Evolutionary conservation across 2,888 invertebrate species (phyloP).

Genomic region (Xestia rhomboidea): DNA sequence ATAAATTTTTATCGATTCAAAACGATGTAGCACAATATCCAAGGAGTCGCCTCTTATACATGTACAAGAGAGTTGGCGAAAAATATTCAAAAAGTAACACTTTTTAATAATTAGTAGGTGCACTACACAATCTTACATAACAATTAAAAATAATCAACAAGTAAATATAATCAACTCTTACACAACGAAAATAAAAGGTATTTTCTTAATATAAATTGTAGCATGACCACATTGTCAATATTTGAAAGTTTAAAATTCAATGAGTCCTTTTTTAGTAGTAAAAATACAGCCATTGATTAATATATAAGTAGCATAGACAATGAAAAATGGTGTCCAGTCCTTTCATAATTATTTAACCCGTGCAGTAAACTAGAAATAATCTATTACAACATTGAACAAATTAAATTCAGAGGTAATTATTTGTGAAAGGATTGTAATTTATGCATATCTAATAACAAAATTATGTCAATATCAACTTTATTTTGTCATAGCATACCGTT

Average conservation of each 20-base stretch:
- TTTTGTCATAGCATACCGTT: background rate
- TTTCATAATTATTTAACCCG: background rate
- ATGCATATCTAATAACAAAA: background rate
- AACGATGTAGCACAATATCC: background rate
- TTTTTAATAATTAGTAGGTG: background rate
- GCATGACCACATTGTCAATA: slow-evolving; percentile 8
- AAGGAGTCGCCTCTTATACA: slow-evolving; percentile 14
- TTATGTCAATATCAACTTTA: background rate
- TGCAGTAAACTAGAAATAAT: background rate
- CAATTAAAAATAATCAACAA: slow-evolving; percentile 42
- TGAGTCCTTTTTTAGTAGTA: background rate
- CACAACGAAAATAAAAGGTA: slow-evolving; percentile 3
- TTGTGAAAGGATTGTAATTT: background rate
- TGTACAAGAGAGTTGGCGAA: slow-evolving; percentile 13
- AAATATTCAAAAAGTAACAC: background rate
- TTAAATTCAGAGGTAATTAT: background rate
- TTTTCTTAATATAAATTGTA: slow-evolving; percentile 6
- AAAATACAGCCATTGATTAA: background rate
- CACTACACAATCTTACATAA: background rate
- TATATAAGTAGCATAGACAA: background rate
- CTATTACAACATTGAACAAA: background rate
- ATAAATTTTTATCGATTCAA: background rate
- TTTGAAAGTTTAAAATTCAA: background rate
- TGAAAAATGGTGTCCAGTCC: background rate
- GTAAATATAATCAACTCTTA: slow-evolving; percentile 34